Base-by-base conservation (phyloP, 2,888 invertebrate genomes). In the Nymphalis urticae region DNA sequence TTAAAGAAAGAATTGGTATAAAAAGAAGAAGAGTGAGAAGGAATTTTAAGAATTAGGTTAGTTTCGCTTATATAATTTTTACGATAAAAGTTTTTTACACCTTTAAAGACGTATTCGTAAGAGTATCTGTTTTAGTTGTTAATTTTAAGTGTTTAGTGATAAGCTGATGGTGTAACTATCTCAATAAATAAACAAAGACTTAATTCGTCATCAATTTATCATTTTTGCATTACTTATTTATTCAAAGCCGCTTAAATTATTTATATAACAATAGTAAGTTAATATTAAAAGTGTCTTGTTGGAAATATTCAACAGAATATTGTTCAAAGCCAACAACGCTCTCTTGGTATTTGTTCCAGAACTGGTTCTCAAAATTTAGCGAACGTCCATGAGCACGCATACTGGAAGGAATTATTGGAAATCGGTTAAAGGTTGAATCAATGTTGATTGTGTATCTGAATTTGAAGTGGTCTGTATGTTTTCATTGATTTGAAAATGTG, bases 291-390 rank as follows among this genome's bases (percentile, higher is more conserved):
- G 32, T 21, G 7, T 6, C 5, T 7, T 7, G n/a, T 17, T 24
- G 1, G 10, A 27, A 24, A 53, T 51, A 21, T 53, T 27, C 16
- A n/a, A 56, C 32, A 51, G 19, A 51, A 51, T 51, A 10, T 21
- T 19, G 21, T 21, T 51, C 19, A 51, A 51, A 51, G 51, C 51
- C 19, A n/a, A n/a, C 42, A 42, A 42, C 10, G 21, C 19, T 21
- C 42, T 42, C 51, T 51, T 51, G 51, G 19, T 51, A 51, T 51
- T 51, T 51, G 51, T 51, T 51, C 51, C 17, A 48, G n/a, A 48
- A 51, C 19, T 24, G 17, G 32, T n/a, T 17, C 32, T 32, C 54
- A 24, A 56, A 56, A 56, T 32, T 27, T 56, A 56, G n/a, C 54
- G 54, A 13, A 27, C 54, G 6, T 27, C 13, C 16, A 27, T 54